Evolutionary conservation across 2,113 vertebrate species (phyloP).

Genomic region (Zingel zingel): DNA sequence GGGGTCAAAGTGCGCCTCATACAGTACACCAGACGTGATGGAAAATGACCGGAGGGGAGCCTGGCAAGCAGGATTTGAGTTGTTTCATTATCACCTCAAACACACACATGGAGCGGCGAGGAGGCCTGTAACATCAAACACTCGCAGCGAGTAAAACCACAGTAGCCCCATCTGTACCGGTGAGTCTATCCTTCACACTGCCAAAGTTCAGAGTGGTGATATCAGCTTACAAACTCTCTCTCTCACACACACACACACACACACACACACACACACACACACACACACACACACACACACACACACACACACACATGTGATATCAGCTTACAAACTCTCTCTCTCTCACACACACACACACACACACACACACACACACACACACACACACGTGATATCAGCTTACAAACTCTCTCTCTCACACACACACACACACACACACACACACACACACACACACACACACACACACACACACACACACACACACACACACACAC

Average conservation of each 20-base stretch:
- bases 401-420: too few species aligned
- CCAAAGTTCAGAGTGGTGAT: slow-evolving; percentile 65
- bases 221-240: slow-evolving; percentile 60
- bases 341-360: too few species aligned
- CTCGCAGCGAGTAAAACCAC: slow-evolving; percentile 69
- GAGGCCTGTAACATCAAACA: slow-evolving; percentile 68
- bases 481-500: too few species aligned
- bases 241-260: slow-evolving; percentile 28
- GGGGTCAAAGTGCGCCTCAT: slow-evolving; percentile 60
- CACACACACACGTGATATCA: too few species aligned
- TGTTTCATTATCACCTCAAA: slow-evolving; percentile 74
- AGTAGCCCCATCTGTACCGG: slow-evolving; percentile 73
- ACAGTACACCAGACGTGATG: slow-evolving; percentile 63
- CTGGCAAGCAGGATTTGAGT: slow-evolving; percentile 56
- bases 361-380: too few species aligned
- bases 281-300: slow-evolving; percentile 21
- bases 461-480: too few species aligned
- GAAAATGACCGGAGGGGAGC: slow-evolving; percentile 70
- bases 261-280: slow-evolving; percentile 46
- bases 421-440: too few species aligned
- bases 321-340: too few species aligned
- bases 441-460: too few species aligned
- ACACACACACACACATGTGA: too few species aligned
- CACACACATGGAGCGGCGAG: slow-evolving; percentile 26
- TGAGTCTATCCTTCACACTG: slow-evolving; percentile 63